phyloP scores from a whole-genome alignment of 2,797 vertebrate species.

The Gymnocypris eckloni region DNA sequence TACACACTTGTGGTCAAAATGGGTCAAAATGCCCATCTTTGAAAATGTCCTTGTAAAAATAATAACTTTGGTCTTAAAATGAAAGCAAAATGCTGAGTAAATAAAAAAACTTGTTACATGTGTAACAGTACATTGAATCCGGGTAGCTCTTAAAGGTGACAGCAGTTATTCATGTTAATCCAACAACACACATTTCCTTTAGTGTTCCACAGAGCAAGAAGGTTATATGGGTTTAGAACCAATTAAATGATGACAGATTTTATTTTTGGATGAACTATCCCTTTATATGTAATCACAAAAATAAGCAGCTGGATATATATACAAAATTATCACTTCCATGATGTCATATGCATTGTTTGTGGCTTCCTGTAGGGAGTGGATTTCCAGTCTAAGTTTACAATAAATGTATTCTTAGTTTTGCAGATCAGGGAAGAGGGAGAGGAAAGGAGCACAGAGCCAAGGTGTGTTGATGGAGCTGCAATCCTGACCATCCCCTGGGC shows the following conservation, averaged over 20 bases:
- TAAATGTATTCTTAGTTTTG: conserved; percentile 61
- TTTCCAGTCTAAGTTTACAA: conserved; percentile 60
- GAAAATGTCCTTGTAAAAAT: not conserved
- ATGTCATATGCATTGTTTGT: conserved; percentile 51
- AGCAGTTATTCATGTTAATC: not conserved
- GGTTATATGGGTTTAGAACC: not conserved
- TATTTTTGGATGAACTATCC: conserved; percentile 2
- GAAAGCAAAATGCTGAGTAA: not conserved
- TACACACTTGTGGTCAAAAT: not conserved
- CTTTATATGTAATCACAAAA: conserved; percentile 18
- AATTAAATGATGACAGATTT: not conserved
- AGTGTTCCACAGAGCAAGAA: not conserved
- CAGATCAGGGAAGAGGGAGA: conserved; percentile 40
- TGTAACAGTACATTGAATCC: not conserved
- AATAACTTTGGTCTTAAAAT: not conserved
- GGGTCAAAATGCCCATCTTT: not conserved
- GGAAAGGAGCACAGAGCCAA: conserved; percentile 36
- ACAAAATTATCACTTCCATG: conserved; percentile 31
- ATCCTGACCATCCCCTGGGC: conserved; percentile 60
- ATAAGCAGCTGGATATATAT: conserved; percentile 21
- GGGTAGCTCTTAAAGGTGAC: not conserved
- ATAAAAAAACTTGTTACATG: not conserved
- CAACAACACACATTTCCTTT: not conserved
- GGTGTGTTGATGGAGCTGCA: conserved; percentile 60
- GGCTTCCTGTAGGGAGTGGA: conserved; percentile 52